A percentile compares a stretch with the other conserved stretches of the same genome.
Evolutionary conservation across 2,113 vertebrate species (phyloP).

Genomic region (Coturnix japonica): DNA sequence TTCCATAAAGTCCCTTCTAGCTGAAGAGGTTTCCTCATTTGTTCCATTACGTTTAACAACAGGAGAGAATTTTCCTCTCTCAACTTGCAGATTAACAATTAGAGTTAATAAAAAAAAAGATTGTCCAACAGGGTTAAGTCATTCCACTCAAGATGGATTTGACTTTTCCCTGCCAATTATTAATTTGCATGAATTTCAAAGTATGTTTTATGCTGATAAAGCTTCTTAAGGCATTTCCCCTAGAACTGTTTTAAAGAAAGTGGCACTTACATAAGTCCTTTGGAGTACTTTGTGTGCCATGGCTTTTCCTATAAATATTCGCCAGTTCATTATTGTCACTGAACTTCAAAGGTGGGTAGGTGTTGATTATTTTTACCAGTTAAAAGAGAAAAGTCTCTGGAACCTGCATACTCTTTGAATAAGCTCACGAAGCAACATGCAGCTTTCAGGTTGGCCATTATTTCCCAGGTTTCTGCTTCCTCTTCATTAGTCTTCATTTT

Average conservation of each 20-base stretch:
- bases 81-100: not conserved
- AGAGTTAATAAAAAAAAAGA: not conserved
- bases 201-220: slow-evolving; percentile 73
- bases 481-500: not conserved
- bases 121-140: slow-evolving; percentile 3
- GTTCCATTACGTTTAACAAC: not conserved
- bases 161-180: slow-evolving; percentile 42
- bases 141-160: slow-evolving; percentile 4
- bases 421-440: not conserved
- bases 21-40: not conserved
- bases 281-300: slow-evolving; percentile 30
- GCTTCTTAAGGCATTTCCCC: slow-evolving; percentile 11
- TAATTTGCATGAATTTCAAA: slow-evolving; percentile 55
- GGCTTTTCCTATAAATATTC: slow-evolving; percentile 32
- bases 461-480: not conserved
- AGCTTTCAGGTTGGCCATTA: not conserved
- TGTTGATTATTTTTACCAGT: slow-evolving; percentile 24
- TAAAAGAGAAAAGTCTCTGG: not conserved
- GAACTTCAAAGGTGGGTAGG: not conserved
- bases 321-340: not conserved
- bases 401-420: not conserved
- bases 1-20: not conserved
- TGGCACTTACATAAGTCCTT: slow-evolving; percentile 3
- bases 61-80: not conserved
- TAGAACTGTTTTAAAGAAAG: slow-evolving; percentile 37